A percentile compares a stretch with the other conserved stretches of the same genome.
Evolutionary conservation across 2,888 invertebrate genomes (phyloP).

Genomic region (Cephus pulcher): DNA sequence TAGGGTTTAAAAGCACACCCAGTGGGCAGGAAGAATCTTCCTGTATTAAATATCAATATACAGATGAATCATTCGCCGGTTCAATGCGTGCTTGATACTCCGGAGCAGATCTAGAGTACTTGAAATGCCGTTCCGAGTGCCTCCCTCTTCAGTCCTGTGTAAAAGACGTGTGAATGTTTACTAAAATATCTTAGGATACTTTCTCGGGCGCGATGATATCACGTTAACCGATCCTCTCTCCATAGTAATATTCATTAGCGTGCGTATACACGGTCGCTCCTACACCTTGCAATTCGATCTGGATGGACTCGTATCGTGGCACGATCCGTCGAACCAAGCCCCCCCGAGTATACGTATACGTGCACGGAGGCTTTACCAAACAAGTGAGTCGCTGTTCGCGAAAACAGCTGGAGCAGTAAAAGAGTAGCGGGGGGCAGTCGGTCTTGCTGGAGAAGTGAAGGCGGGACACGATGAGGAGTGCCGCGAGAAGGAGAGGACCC

Average conservation of each 20-base stretch:
- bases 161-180: not conserved
- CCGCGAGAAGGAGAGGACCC: not conserved
- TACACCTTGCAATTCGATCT: not conserved
- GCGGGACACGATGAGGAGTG: not conserved
- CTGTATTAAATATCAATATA: not conserved
- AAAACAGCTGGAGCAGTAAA: constrained; percentile 1
- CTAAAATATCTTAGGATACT: not conserved
- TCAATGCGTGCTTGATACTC: not conserved
- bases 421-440: not conserved
- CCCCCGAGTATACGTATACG: not conserved
- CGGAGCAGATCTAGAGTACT: not conserved
- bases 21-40: not conserved
- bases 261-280: not conserved
- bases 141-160: not conserved
- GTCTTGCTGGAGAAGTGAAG: not conserved
- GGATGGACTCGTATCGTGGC: not conserved
- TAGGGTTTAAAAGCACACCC: not conserved
- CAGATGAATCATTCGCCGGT: not conserved
- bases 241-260: not conserved
- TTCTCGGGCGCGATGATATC: not conserved
- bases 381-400: not conserved
- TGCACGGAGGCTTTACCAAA: constrained; percentile 5
- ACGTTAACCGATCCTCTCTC: not conserved
- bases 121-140: not conserved
- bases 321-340: not conserved